phyloP scores from a whole-genome alignment of 2,888 invertebrate genomes.

The Scaptomyza cyrtandrae region DNA sequence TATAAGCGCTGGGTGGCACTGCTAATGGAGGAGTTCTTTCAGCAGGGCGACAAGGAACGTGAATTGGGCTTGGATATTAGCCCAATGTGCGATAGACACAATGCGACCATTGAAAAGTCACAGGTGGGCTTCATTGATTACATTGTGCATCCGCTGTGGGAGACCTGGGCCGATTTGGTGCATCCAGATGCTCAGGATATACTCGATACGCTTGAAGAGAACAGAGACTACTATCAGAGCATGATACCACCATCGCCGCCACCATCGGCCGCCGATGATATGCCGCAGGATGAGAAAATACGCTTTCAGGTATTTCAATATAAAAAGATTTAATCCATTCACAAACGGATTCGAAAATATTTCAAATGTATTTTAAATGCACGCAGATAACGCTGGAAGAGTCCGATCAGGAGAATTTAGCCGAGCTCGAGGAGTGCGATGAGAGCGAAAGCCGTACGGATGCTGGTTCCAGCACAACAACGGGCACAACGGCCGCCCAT shows the following conservation, averaged over 20 bases:
- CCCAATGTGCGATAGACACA: constrained; percentile 99
- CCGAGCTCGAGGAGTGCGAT: constrained; percentile 88
- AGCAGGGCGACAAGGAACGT: constrained; percentile 98
- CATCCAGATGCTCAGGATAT: constrained; percentile 99
- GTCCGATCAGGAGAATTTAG: constrained; percentile 84
- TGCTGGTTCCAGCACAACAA: constrained; percentile 63
- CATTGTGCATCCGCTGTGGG: constrained; percentile 99
- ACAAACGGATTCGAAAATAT: too few relatives aligned
- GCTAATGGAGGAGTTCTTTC: constrained; percentile 99
- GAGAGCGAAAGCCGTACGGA: constrained; percentile 83
- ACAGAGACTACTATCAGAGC: constrained; percentile 98
- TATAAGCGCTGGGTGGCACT: constrained; percentile 97
- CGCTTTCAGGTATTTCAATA: constrained; percentile 87
- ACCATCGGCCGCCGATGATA: constrained; percentile 86
- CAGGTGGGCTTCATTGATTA: constrained; percentile 99
- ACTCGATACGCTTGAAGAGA: constrained; percentile 98
- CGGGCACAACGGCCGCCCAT: constrained; percentile 54
- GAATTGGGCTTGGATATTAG: constrained; percentile 98
- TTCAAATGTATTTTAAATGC: too few relatives aligned
- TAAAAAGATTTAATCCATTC: too few relatives aligned
- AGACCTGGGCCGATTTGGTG: constrained; percentile 99
- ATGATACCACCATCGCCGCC: constrained; percentile 98
- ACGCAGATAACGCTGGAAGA: constrained; percentile 93
- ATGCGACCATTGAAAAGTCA: constrained; percentile 98
- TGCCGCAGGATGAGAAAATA: constrained; percentile 88